A percentile compares a stretch with the other conserved stretches of the same genome.
Conservation (phyloP, 2,113 vertebrate genomes). For the Brachyistius frenatus region DNA sequence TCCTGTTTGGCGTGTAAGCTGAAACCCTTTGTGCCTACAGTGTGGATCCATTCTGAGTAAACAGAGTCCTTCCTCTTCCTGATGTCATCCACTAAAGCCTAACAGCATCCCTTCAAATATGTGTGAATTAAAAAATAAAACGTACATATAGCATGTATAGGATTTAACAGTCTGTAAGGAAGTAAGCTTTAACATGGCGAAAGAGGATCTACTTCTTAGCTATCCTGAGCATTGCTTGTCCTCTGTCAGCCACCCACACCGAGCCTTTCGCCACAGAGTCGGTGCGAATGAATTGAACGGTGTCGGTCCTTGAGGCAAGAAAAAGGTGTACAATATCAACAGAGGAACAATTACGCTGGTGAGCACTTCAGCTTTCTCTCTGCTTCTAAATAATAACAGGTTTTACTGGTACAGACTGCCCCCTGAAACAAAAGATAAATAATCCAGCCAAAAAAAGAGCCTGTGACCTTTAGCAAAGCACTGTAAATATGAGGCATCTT, state of each 20-base stretch:
- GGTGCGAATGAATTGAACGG: slow-evolving; percentile 45
- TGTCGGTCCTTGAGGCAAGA: slow-evolving; percentile 63
- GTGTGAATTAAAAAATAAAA: slow-evolving; percentile 64
- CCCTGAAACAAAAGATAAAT: slow-evolving; percentile 56
- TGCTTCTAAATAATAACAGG: slow-evolving; percentile 55
- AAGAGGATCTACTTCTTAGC: slow-evolving; percentile 59
- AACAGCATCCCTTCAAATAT: slow-evolving; percentile 61
- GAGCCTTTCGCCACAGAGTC: slow-evolving; percentile 20
- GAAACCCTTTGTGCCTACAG: slow-evolving; percentile 50
- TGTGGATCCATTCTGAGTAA: slow-evolving; percentile 59
- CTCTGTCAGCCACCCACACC: slow-evolving; percentile 54
- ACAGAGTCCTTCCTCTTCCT: slow-evolving; percentile 55
- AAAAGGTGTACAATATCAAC: slow-evolving; percentile 58
- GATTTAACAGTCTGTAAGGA: slow-evolving; percentile 46
- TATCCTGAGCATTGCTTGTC: slow-evolving; percentile 36
- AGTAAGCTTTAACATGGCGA: slow-evolving; percentile 51
- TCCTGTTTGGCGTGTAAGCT: slow-evolving; percentile 64
- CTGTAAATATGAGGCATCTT: slow-evolving; percentile 67
- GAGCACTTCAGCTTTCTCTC: slow-evolving; percentile 58
- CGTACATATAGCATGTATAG: slow-evolving; percentile 47
- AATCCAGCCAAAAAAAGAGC: slow-evolving; percentile 3
- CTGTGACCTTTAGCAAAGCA: slow-evolving; percentile 59
- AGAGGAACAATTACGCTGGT: slow-evolving; percentile 49
- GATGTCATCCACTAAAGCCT: slow-evolving; percentile 56
- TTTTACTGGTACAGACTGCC: slow-evolving; percentile 29